Evolutionary conservation across 1,140 invertebrate genomes (phyloP).

Genomic region (Zaprionus tsacasi): DNA sequence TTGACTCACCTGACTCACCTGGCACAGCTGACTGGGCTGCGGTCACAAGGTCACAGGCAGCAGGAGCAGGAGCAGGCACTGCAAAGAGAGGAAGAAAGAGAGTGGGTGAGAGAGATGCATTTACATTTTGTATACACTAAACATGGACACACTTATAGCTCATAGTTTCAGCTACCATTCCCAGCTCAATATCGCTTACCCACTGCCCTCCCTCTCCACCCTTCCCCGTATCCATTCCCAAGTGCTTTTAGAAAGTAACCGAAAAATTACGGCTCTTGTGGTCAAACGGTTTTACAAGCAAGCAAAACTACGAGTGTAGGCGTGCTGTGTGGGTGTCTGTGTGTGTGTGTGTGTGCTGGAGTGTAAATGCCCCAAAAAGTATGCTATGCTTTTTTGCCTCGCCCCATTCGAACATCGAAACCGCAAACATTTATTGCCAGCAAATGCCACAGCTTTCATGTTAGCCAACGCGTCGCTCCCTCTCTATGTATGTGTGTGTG

Average conservation of each 20-base stretch:
- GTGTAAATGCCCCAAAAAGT: slow-evolving; percentile 77
- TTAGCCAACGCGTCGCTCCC: slow-evolving; percentile 45
- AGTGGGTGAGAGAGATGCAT: slow-evolving; percentile 19
- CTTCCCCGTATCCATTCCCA: neutral
- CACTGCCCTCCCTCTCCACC: neutral
- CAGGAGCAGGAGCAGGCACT: too few species aligned
- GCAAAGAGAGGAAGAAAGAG: neutral
- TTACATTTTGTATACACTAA: slow-evolving; percentile 42
- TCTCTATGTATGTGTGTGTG: neutral
- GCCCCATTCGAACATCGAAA: slow-evolving; percentile 63
- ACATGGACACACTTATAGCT: slow-evolving; percentile 27
- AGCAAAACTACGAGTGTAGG: slow-evolving; percentile 9
- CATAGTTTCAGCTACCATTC: slow-evolving; percentile 11
- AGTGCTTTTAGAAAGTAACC: slow-evolving; percentile 69
- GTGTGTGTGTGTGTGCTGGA: slow-evolving; percentile 48
- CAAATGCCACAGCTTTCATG: slow-evolving; percentile 75
- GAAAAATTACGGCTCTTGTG: slow-evolving; percentile 77
- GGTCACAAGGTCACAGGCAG: slow-evolving; percentile 47
- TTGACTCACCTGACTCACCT: slow-evolving; percentile 34
- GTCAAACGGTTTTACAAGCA: slow-evolving; percentile 63
- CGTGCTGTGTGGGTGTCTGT: slow-evolving; percentile 23
- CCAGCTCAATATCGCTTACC: neutral
- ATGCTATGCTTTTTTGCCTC: slow-evolving; percentile 46
- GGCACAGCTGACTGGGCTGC: slow-evolving; percentile 28
- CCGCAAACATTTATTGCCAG: slow-evolving; percentile 78